A percentile compares a stretch with the other conserved stretches of the same genome.
These are phyloP conservation scores for Megalurothrips usitatus DNA, from an alignment of 2,888 invertebrate species.

Conservation along the genomic window DNA sequence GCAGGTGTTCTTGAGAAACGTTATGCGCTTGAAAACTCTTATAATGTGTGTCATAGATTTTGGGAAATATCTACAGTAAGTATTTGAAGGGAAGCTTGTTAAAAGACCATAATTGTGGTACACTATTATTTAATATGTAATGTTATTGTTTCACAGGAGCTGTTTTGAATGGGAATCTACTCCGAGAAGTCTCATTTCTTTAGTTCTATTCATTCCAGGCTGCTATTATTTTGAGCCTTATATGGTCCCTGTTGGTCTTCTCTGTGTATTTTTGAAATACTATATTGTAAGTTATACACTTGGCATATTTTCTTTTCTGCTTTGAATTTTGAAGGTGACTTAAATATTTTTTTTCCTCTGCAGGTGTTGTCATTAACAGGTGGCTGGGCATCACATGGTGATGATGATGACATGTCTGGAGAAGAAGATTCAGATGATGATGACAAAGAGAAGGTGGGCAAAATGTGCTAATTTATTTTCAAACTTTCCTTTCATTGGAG, in stretches of 20 bases:
- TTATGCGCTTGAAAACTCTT: slow-evolving; percentile 84
- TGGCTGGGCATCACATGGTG: slow-evolving; percentile 50
- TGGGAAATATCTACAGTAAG: slow-evolving; percentile 87
- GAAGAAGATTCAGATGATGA: slow-evolving; percentile 86
- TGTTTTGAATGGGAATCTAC: slow-evolving; percentile 97
- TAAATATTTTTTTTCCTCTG: no score
- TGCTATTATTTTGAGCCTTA: slow-evolving; percentile 95
- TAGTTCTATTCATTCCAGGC: slow-evolving; percentile 77
- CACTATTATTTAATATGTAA: background rate
- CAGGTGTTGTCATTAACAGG: slow-evolving; percentile 49
- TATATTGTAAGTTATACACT: slow-evolving; percentile 53
- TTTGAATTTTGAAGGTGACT: no score
- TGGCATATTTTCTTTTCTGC: no score
- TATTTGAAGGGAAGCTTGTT: slow-evolving; percentile 38
- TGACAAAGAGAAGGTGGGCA: slow-evolving; percentile 73
- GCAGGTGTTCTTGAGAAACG: slow-evolving; percentile 88
- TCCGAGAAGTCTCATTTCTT: slow-evolving; percentile 73
- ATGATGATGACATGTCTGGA: slow-evolving; percentile 58
- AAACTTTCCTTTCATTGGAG: no score
- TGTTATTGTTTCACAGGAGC: slow-evolving; percentile 56
- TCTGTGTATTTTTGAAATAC: slow-evolving; percentile 75
- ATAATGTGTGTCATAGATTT: slow-evolving; percentile 83
- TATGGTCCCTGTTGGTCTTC: slow-evolving; percentile 80
- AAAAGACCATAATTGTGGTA: background rate
- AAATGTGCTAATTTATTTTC: slow-evolving; percentile 35